Evolutionary conservation across 2,797 vertebrate genomes (phyloP).

Genomic region (Nothura maculosa): DNA sequence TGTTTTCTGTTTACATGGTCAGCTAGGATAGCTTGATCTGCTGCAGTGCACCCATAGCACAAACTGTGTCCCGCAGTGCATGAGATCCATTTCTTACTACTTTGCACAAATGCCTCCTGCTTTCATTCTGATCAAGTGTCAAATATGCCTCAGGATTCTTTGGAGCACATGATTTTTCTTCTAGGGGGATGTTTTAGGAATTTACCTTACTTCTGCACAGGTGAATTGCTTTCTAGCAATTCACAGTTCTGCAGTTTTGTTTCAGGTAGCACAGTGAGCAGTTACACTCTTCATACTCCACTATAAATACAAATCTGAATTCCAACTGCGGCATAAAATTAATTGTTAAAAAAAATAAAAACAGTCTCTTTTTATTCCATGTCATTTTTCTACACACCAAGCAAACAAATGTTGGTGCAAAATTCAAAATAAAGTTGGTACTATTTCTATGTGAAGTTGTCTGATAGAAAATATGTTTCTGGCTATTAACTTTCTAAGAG

Average conservation of each 20-base stretch:
- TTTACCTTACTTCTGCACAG: not conserved
- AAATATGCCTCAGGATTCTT: not conserved
- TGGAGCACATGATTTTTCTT: not conserved
- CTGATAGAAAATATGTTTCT: not conserved
- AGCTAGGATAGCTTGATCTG: slow-evolving; percentile 39
- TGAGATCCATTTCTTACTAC: fast-evolving
- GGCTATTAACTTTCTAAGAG: not conserved
- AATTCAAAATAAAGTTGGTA: not conserved
- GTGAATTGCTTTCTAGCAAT: not conserved
- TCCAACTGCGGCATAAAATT: not conserved
- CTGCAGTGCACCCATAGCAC: not conserved
- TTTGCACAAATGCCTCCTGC: not conserved
- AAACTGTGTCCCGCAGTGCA: not conserved
- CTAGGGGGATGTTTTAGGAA: not conserved
- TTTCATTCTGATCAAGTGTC: not conserved
- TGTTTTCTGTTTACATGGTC: slow-evolving; percentile 24
- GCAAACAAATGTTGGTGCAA: not conserved
- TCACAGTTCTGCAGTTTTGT: not conserved
- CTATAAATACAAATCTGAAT: not conserved
- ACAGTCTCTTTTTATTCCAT: not conserved
- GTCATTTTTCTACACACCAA: not conserved
- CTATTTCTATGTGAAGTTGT: not conserved
- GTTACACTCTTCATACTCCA: fast-evolving
- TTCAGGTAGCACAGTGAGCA: not conserved
- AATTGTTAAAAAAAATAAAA: not conserved